Evolutionary conservation across 2,797 vertebrate species (phyloP), one percentile per base, ranked within the genome.

Genomic region (Liasis olivaceus): DNA sequence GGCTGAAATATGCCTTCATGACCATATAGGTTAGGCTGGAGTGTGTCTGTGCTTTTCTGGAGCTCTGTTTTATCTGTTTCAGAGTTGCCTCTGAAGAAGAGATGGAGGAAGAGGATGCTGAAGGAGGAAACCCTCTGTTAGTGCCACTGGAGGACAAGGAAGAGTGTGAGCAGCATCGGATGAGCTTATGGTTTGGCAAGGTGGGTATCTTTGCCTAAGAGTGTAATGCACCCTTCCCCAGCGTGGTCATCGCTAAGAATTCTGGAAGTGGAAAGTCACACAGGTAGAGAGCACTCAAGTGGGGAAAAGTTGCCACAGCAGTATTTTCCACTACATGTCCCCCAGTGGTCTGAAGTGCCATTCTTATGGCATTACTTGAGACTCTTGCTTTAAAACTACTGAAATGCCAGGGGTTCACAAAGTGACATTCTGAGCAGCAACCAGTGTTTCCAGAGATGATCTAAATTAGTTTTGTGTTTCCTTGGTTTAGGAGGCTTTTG

Each of bases 111-210:
- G 97, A 98, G 0, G 97, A 96, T 0, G 97, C 98, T 7, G 97
- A 92, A 9, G 96, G 97, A 8, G 96, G 96, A 15, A 98, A 98
- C 89, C 98, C 99, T 0, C 94, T 99, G 93, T 91, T 99, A 94
- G 98, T 99, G 17, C 98, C 99, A 0, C 92, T 99, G 47, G 99
- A 99, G 93, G 98, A 97, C 94, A 98, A 98, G 91, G 97, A 98
- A 0, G 98, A 98, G 92, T 98, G 98, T 94, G 97, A 95, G 81
- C 98, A 99, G 86, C 98, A 96, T 9, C 98, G 98, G 94, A 98
- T 98, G 64, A 98, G 92, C 96, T 94, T 99, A 95, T 99, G 99
- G 99, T 99, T 99, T 42, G 99, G 98, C 95, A 99, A 99, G 98
- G 99, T 99, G 93, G 86, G 95, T 88, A 12, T 51, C 2, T 0